phyloP scores from a whole-genome alignment of 2,888 invertebrate species.

The Tribolium freemani region DNA sequence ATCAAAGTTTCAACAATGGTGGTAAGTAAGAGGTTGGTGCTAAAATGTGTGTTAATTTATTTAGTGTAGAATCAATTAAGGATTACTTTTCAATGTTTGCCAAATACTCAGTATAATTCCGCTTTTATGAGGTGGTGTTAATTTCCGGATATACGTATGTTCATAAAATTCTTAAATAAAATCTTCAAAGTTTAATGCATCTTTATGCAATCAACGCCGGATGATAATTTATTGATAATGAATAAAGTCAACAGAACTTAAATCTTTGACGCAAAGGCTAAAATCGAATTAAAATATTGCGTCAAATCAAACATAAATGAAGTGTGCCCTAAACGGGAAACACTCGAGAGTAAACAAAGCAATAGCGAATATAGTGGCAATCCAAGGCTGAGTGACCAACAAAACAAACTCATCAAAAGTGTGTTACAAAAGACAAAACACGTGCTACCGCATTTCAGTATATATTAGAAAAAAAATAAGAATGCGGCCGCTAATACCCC shows the following conservation, averaged over 20 bases:
- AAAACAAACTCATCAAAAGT: background rate
- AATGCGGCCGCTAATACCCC: background rate
- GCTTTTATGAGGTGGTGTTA: background rate
- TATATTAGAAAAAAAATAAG: background rate
- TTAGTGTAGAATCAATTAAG: background rate
- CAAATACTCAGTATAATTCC: background rate
- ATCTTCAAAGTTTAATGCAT: background rate
- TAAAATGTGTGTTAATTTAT: background rate
- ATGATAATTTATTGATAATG: background rate
- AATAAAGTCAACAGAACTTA: background rate
- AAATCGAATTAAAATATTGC: background rate
- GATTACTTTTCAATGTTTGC: background rate
- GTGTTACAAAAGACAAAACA: background rate
- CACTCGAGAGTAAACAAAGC: background rate
- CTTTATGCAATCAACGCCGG: background rate
- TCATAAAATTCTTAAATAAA: background rate
- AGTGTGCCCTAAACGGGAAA: background rate
- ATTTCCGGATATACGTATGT: background rate
- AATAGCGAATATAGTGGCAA: background rate
- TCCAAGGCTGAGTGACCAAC: slow-evolving; percentile 1
- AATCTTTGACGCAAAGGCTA: background rate
- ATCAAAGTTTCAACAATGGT: too few species aligned
- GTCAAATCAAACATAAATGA: background rate
- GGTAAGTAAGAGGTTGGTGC: too few species aligned
- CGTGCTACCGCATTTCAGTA: background rate